Conservation (phyloP, 2,888 invertebrate species). For the Parochlus steinenii region DNA sequence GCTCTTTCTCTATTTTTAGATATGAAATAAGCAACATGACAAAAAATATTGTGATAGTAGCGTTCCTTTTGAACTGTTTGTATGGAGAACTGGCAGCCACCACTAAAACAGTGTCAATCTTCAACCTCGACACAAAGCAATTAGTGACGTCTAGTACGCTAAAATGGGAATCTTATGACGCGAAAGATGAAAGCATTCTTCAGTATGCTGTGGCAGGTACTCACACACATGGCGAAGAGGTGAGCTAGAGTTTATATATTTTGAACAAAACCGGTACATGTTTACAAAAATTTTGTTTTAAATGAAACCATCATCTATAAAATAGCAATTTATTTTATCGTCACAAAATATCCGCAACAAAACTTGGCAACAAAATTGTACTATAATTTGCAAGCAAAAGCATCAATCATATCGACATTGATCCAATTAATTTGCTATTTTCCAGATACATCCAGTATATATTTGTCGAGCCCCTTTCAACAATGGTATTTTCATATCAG, state of each 20-base stretch:
- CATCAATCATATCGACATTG: no score
- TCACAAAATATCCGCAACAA: slow-evolving; percentile 22
- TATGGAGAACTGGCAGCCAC: neutral
- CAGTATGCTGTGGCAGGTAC: slow-evolving; percentile 53
- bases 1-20: neutral
- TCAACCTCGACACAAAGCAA: slow-evolving; percentile 37
- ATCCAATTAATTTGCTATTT: slow-evolving; percentile 23
- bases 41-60: neutral
- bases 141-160: slow-evolving; percentile 65
- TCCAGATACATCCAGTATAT: slow-evolving; percentile 33
- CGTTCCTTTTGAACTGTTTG: slow-evolving; percentile 3
- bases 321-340: neutral
- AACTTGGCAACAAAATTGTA: no score
- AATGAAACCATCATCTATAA: slow-evolving; percentile 1
- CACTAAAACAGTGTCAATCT: slow-evolving; percentile 12
- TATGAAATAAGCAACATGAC: neutral
- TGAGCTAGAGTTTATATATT: slow-evolving; percentile 11
- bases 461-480: slow-evolving; percentile 57
- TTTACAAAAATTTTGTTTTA: slow-evolving; percentile 1
- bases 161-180: slow-evolving; percentile 45
- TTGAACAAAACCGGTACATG: slow-evolving; percentile 16
- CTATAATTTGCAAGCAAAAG: no score
- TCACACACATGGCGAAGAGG: slow-evolving; percentile 26
- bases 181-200: slow-evolving; percentile 32
- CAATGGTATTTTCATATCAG: slow-evolving; percentile 57